Evolutionary conservation across 2,888 invertebrate genomes (phyloP), one percentile per base, ranked within the genome.

Genomic region (Microplitis deprimator): DNA sequence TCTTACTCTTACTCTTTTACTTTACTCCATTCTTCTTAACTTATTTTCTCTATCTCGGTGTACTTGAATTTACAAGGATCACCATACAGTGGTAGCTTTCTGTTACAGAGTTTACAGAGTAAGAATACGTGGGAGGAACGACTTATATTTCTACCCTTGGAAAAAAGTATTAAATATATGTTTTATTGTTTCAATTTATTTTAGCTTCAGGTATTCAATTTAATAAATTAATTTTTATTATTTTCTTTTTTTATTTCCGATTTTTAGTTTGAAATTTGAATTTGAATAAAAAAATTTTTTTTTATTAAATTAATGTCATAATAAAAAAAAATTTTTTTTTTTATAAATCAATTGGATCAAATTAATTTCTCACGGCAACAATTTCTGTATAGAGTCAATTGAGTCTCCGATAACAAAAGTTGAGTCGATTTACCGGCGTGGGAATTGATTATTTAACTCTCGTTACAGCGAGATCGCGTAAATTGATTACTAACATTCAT

Each of bases 91-190:
- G 73, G 73, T 73, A 73, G 74, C 76, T 76, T 20, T 64, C 64
- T 77, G 73, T 70, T 62, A 76, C 62, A 69, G 64, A 64, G 59
- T 65, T 60, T 68, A 75, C 75, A 29, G 29, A 29, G 29, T 29
- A 29, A 29, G 29, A 29, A 29, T 29, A 77, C 79, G 80, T 79
- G 77, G 78, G 77, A 78, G 79, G 79, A 76, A 73, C 79, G 77
- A 78, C 65, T 73, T 62, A 62, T 17, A 70, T 74, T 78, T 70
- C 73, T 50, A 79, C 81, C 79, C 79, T 79, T 75, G 75, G 77
- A 75, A 40, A 75, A 74, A 67, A 71, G 50, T 69, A 62, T 64
- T 59, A 69, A 70, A 29, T 70, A 64, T 62, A 39, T 67, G 61
- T 59, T 69, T 64, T 67, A 41, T 8, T 70, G 40, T 68, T 69